Base-by-base conservation (phyloP, 2,113 vertebrate genomes). In the Salvelinus sp. region DNA sequence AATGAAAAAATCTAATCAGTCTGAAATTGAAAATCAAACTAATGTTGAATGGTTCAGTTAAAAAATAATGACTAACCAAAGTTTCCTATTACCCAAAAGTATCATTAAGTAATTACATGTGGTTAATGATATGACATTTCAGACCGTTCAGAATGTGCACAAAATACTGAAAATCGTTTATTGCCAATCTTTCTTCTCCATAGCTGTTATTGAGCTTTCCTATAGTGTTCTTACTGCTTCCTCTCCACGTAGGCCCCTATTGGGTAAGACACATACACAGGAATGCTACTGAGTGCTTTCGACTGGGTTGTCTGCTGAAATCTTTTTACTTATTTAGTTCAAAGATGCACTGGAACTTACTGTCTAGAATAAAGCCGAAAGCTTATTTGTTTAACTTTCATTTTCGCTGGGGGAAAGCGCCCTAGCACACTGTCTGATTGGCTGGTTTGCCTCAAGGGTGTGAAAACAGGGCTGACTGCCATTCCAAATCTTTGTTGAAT, bases 1-100 rank as follows among this genome's bases (percentile, higher is more conserved):
- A 77, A 64, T 77, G 69, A 64, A 73, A 65, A 75, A 80, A 70
- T 78, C 58, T 71, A 83, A 87, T 91, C 64, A 82, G 72, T 86
- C 69, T 75, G 70, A 87, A 77, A 83, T 82, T 80, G 69, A 84
- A 82, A 91, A 86, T 89, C 76, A 86, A 87, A 89, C 12, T 69
- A 75, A 73, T 79, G 81, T 69, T 81, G 69, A 83, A 86, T 73
- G 77, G 72, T 76, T 79, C 72, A 73, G 54, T 73, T 33, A 76
- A 76, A 81, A 75, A 33, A 74, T 69, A 83, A 75, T 38, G 78
- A 74, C 48, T 28, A 58, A 73, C 69, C 7, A 67, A 78, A 85
- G 82, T 89, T 88, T 83, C 77, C 68, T 75, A 72, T 81, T 76
- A 81, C 70, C 78, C 79, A 81, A 79, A 78, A 88, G 81, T 85